These are phyloP conservation scores for Whitmania pigra DNA, from an alignment of 1,140 invertebrate species.

Conservation along the genomic window DNA sequence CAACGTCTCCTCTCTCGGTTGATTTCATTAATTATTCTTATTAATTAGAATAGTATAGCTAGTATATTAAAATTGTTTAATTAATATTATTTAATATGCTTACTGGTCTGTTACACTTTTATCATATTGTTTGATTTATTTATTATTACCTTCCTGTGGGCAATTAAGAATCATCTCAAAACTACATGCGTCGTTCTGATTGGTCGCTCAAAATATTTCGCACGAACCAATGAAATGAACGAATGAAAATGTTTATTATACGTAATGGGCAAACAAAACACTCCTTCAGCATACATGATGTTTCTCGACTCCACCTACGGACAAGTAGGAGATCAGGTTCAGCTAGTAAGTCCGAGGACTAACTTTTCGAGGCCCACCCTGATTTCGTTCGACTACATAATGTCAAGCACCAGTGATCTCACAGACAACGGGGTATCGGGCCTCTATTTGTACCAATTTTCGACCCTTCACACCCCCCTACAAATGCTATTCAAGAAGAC, in stretches of 20 bases:
- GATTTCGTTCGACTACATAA: constrained; percentile 7
- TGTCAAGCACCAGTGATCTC: neutral
- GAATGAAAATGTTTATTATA: too few species aligned
- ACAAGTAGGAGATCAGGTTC: constrained; percentile 12
- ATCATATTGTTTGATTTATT: too few species aligned
- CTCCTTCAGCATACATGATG: neutral
- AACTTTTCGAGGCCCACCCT: neutral
- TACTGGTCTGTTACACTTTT: too few species aligned
- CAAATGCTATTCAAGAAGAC: constrained; percentile 7
- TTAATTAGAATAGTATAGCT: too few species aligned
- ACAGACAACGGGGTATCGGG: neutral
- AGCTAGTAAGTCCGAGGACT: neutral
- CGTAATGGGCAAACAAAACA: too few species aligned
- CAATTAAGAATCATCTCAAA: too few species aligned
- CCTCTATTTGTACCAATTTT: constrained; percentile 12
- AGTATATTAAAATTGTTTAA: too few species aligned
- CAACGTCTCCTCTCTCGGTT: constrained; percentile 1
- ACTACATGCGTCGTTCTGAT: too few species aligned
- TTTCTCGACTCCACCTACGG: constrained; percentile 13
- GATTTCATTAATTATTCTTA: neutral
- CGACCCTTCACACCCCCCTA: neutral
- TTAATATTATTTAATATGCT: too few species aligned
- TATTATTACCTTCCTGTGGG: too few species aligned
- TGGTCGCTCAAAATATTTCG: too few species aligned
- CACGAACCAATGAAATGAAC: too few species aligned